Evolutionary conservation across 2,797 vertebrate genomes (phyloP), one percentile per base, ranked within the genome.

Genomic region (Sebastes flavidus): DNA sequence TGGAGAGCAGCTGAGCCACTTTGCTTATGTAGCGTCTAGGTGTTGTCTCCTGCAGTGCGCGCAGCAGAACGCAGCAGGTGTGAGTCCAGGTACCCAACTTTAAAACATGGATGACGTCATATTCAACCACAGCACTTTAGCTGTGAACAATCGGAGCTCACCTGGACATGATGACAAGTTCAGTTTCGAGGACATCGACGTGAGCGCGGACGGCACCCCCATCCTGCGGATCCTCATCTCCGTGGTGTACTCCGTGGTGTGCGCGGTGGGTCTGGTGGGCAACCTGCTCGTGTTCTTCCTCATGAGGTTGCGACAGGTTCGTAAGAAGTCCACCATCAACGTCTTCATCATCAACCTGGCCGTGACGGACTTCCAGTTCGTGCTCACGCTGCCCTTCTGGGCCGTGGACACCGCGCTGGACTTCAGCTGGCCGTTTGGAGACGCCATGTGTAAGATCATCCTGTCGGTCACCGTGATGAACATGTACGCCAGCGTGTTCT

Each of bases 401-500:
- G 96, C 96, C 0, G 96, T 96, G 85, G 96, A 97, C 89, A 96
- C 95, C 2, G 96, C 91, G 29, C 86, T 96, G 76, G 96, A 97
- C 90, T 97, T 97, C 92, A 97, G 96, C 92, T 97, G 96, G 96
- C 96, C 96, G 6, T 97, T 97, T 80, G 96, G 96, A 49, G 88
- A 95, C 91, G 95, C 95, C 75, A 96, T 97, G 96, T 97, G 96
- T 72, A 96, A 94, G 27, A 95, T 96, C 85, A 84, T 96, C 78
- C 93, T 96, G 6, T 96, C 96, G 1, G 92, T 96, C 69, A 96
- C 96, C 0, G 96, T 97, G 67, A 95, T 97, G 95, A 97, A 97
- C 95, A 96, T 97, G 96, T 96, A 97, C 87, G 96, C 96, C 59
- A 96, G 96, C 66, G 96, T 97, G 34, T 97, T 96, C 12, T 97